Evolutionary conservation across 1,140 invertebrate species (phyloP).

Genomic region (Anastatus disparis): DNA sequence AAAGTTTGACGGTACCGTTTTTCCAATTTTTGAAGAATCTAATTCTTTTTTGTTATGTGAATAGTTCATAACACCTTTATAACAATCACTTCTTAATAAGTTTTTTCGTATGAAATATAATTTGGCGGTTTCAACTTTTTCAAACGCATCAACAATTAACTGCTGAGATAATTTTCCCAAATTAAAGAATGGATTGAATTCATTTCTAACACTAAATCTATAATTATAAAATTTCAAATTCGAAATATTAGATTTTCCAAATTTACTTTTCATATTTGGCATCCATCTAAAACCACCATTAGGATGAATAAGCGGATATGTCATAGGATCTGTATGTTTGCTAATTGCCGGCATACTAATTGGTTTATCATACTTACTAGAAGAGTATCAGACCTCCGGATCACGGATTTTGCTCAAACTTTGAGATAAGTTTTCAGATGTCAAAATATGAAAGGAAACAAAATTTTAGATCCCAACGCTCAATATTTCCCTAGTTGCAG

Average conservation of each 20-base stretch:
- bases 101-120: background rate
- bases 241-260: background rate
- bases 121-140: background rate
- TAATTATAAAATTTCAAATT: constrained; percentile 4
- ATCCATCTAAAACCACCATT: background rate
- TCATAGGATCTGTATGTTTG: constrained; percentile 7
- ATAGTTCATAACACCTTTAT: background rate
- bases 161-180: background rate
- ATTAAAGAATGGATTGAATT: background rate
- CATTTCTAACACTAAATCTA: background rate
- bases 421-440: too few species aligned
- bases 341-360: constrained; percentile 9
- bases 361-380: constrained; percentile 28
- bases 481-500: too few species aligned
- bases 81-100: too few species aligned
- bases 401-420: too few species aligned
- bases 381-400: too few species aligned
- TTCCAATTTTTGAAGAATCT: background rate
- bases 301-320: background rate
- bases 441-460: too few species aligned
- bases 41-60: background rate
- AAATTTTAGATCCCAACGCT: too few species aligned
- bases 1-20: background rate
- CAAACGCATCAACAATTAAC: background rate
- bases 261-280: background rate